Conservation (phyloP, 2,113 vertebrate species). For the Vulpes lagopus region DNA sequence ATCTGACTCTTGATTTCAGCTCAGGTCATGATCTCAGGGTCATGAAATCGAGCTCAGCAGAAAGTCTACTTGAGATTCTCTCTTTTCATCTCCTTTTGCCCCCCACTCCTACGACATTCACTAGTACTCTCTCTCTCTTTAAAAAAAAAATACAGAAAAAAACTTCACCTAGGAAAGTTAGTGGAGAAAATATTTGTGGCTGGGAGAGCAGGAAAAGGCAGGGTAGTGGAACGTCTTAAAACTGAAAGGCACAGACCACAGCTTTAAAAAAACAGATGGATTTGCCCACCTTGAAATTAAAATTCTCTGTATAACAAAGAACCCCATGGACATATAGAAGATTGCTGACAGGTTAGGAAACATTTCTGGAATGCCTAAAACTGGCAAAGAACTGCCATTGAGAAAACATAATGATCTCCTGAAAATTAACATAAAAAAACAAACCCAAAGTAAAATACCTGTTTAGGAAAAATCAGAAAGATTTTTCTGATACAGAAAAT, state of each 20-base stretch:
- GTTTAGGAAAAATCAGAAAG: background rate
- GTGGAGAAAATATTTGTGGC: too few species aligned
- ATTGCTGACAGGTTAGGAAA: background rate
- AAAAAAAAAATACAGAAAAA: background rate
- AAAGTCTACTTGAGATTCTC: background rate
- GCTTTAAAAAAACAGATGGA: background rate
- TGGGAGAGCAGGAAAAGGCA: background rate
- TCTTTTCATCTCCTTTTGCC: background rate
- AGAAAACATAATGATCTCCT: background rate
- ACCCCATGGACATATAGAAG: background rate
- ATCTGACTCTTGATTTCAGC: background rate
- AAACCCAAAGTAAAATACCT: background rate
- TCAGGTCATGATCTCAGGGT: background rate
- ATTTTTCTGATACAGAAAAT: too few species aligned
- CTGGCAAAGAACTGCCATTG: background rate
- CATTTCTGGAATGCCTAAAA: background rate
- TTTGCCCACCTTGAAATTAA: background rate
- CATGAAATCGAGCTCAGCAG: background rate
- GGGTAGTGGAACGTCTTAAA: background rate
- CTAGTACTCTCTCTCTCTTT: too few species aligned
- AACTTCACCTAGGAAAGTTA: accelerated
- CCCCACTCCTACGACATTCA: too few species aligned
- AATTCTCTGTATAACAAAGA: background rate
- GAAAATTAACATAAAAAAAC: background rate
- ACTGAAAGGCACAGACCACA: background rate